Evolutionary conservation across 2,797 vertebrate species (phyloP).

Genomic region (Bufotes viridis): DNA sequence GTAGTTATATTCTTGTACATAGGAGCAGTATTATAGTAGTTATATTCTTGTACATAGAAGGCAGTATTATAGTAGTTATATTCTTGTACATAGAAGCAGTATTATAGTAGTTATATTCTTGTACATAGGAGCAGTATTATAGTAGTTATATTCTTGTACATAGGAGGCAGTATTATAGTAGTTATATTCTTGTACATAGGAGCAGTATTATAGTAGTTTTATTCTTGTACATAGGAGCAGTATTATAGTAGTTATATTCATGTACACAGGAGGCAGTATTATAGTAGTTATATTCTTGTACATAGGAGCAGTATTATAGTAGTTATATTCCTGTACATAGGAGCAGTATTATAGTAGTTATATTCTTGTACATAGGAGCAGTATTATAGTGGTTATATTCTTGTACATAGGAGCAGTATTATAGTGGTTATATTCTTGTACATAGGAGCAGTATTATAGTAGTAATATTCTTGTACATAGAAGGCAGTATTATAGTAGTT

Average conservation of each 20-base stretch:
- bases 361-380: background rate
- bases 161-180: conserved; percentile 10
- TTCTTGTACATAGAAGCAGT: background rate
- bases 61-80: conserved; percentile 23
- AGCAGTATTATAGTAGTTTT: background rate
- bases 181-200: conserved; percentile 4
- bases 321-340: conserved; percentile 3
- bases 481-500: conserved; percentile 11
- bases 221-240: background rate
- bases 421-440: conserved; percentile 2
- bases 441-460: background rate
- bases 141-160: conserved; percentile 18
- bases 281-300: conserved; percentile 6
- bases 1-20: conserved; percentile 8
- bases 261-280: background rate
- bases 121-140: conserved; percentile 19
- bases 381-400: conserved; percentile 8
- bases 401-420: background rate
- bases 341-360: no score
- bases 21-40: conserved; percentile 5
- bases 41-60: conserved; percentile 14
- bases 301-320: background rate
- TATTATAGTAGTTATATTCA: background rate
- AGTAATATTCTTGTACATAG: conserved; percentile 11
- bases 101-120: conserved; percentile 22